Percentiles rank a stretch among this genome's conserved stretches.
Conservation (phyloP, 2,113 vertebrate genomes). For the Ardeotis arabs region DNA sequence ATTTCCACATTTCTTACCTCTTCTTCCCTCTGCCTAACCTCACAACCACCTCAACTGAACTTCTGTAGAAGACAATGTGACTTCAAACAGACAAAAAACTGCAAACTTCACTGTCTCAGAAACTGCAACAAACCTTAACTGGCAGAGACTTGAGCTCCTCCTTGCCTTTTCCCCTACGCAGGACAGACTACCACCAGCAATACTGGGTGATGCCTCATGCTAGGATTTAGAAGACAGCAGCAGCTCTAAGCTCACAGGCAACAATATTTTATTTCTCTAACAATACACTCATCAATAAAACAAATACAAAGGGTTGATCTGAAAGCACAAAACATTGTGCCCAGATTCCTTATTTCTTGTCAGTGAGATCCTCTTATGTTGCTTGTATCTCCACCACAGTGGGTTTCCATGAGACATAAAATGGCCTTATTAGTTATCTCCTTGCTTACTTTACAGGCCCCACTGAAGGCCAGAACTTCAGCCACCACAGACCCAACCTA, state of each 20-base stretch:
- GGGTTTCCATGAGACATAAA: background rate
- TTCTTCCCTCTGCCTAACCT: background rate
- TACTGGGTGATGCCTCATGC: background rate
- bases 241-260: background rate
- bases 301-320: background rate
- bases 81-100: background rate
- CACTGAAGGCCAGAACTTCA: background rate
- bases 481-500: background rate
- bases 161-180: background rate
- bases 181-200: background rate
- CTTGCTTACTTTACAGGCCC: background rate
- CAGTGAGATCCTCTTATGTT: background rate
- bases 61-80: background rate
- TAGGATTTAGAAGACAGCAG: background rate
- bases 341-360: background rate
- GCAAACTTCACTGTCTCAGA: background rate
- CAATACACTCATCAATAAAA: background rate
- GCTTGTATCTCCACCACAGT: background rate
- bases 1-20: slow-evolving; percentile 6
- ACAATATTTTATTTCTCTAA: background rate
- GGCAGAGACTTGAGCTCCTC: background rate
- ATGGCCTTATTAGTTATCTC: background rate
- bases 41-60: background rate
- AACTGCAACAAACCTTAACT: background rate
- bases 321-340: background rate